Evolutionary conservation across 2,888 invertebrate genomes (phyloP).

Genomic region (Heteropelma amictum): DNA sequence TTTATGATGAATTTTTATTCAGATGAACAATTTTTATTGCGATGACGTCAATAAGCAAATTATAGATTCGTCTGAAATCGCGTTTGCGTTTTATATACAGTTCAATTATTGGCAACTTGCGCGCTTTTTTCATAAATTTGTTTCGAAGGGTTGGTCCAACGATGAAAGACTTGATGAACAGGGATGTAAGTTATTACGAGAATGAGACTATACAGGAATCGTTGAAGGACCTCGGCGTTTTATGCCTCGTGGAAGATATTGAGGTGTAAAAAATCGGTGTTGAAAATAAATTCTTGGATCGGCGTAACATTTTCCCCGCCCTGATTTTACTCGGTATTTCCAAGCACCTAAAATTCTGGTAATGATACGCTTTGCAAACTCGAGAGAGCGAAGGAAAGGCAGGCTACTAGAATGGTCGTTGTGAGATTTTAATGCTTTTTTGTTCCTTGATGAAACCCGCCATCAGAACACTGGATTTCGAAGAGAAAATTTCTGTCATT

Average conservation of each 20-base stretch:
- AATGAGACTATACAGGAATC: not conserved
- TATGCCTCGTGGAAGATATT: conserved; percentile 19
- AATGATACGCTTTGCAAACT: conserved; percentile 38
- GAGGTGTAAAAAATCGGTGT: conserved; percentile 22
- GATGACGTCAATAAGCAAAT: too few relatives aligned
- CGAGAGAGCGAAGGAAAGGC: not conserved
- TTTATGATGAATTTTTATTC: too few relatives aligned
- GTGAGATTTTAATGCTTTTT: conserved; percentile 33
- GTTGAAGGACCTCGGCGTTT: not conserved
- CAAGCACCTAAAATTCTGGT: conserved; percentile 24
- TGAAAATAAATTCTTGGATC: conserved; percentile 30
- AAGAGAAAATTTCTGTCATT: conserved; percentile 46
- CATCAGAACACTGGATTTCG: conserved; percentile 2
- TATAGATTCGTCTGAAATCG: too few relatives aligned
- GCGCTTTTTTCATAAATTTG: not conserved
- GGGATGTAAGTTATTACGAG: conserved; percentile 8
- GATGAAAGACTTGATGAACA: not conserved
- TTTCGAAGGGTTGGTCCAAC: not conserved
- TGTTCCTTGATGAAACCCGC: conserved; percentile 25
- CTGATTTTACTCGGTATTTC: conserved; percentile 11
- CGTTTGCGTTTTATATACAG: too few relatives aligned
- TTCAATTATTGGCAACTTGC: not conserved
- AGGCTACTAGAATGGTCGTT: conserved; percentile 16
- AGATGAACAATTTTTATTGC: too few relatives aligned
- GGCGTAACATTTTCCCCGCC: conserved; percentile 6